phyloP scores from a whole-genome alignment of 2,113 vertebrate genomes.

The Ranitomeya imitator region DNA sequence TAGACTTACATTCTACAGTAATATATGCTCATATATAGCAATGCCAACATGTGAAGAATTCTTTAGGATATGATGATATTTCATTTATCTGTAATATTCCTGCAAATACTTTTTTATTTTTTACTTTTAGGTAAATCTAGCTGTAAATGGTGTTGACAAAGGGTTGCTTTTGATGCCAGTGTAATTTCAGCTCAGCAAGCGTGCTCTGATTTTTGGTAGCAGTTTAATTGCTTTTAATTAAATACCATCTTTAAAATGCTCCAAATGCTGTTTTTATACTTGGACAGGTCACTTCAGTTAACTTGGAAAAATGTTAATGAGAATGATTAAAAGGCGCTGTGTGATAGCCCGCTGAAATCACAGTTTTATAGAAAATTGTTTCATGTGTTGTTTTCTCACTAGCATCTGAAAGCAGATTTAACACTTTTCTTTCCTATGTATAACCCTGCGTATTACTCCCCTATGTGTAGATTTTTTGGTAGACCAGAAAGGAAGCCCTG shows the following conservation, averaged over 20 bases:
- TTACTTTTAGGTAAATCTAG: not conserved
- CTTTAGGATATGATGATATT: no score
- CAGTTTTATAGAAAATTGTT: not conserved
- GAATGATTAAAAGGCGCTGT: not conserved
- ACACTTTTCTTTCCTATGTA: not conserved
- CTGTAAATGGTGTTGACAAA: not conserved
- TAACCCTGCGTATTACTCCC: not conserved
- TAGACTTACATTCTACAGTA: no score
- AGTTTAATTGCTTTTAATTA: constrained; percentile 4
- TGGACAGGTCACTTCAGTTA: not conserved
- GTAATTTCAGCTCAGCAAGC: not conserved
- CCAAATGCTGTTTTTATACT: not conserved
- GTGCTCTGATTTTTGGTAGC: not conserved
- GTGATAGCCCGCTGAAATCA: not conserved
- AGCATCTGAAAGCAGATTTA: not conserved
- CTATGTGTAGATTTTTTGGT: not conserved
- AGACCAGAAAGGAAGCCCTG: not conserved
- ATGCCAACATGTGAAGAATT: no score
- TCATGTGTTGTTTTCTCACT: not conserved
- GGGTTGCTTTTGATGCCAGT: not conserved
- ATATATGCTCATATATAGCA: no score
- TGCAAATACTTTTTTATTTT: no score
- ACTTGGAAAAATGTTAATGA: not conserved
- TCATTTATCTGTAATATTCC: no score
- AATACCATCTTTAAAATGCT: not conserved